phyloP scores from a whole-genome alignment of 1,140 invertebrate species.

The Lineus longissimus region DNA sequence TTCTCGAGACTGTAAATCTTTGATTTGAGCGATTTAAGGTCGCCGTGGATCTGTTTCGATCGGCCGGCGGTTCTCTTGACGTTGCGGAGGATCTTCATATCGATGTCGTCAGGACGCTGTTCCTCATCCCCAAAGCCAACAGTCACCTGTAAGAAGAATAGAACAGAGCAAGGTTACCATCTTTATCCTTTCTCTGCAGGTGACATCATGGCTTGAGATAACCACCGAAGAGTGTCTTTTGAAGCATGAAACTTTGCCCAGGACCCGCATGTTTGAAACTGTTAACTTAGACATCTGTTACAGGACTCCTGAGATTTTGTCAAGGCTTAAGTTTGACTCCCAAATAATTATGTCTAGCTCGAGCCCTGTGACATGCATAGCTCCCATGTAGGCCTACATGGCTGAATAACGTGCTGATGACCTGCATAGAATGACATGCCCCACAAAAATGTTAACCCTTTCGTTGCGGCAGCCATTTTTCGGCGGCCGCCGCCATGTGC shows the following conservation, averaged over 20 bases:
- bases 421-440: no score
- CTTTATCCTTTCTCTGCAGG: background rate
- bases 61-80: constrained; percentile 47
- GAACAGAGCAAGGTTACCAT: background rate
- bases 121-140: constrained; percentile 47
- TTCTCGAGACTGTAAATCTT: constrained; percentile 53
- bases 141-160: constrained; percentile 38
- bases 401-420: no score
- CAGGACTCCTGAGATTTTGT: no score
- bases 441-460: no score
- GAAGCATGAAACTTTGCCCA: background rate
- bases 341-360: no score
- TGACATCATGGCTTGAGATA: background rate
- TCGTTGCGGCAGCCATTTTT: no score
- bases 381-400: no score
- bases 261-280: background rate
- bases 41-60: constrained; percentile 48
- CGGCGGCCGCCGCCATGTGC: no score
- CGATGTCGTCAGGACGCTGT: constrained; percentile 45
- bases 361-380: no score
- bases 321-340: background rate
- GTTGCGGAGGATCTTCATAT: constrained; percentile 50
- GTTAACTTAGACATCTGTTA: background rate
- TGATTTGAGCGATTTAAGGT: constrained; percentile 51
- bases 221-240: no score